These are phyloP conservation scores for Chaetophractus vellerosus DNA, from an alignment of 2,797 vertebrate species.

Conservation along the genomic window DNA sequence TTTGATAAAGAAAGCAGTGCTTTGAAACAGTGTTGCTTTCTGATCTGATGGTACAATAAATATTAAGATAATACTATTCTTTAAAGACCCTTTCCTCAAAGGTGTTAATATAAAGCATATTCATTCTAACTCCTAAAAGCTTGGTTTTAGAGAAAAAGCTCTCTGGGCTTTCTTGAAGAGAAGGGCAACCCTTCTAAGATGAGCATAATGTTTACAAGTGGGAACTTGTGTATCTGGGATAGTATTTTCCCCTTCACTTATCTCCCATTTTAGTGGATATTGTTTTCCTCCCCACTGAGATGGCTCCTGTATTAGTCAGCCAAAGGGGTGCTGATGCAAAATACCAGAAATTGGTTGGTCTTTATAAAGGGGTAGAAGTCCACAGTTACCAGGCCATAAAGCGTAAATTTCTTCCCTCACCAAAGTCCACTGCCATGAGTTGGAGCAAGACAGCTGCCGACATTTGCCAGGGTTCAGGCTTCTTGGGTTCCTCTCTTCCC, in stretches of 20 bases:
- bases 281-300: too few species aligned
- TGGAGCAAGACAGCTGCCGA: too few species aligned
- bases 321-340: too few species aligned
- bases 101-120: neutral
- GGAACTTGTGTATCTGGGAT: neutral
- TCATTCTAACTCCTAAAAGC: neutral
- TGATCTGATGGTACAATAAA: neutral
- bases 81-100: neutral
- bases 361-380: too few species aligned
- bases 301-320: too few species aligned
- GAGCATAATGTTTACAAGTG: neutral
- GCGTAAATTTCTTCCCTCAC: too few species aligned
- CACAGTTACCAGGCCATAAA: too few species aligned
- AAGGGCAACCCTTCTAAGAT: neutral
- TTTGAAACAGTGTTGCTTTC: constrained; percentile 9
- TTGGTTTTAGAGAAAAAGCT: neutral
- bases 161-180: constrained; percentile 15
- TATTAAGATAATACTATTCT: constrained; percentile 7
- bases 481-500: too few species aligned
- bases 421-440: too few species aligned
- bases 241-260: neutral
- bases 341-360: too few species aligned
- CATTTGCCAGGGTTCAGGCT: too few species aligned
- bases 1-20: neutral
- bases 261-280: neutral